Conservation (phyloP, 2,888 invertebrate species). For the Dendrolimus houi region DNA sequence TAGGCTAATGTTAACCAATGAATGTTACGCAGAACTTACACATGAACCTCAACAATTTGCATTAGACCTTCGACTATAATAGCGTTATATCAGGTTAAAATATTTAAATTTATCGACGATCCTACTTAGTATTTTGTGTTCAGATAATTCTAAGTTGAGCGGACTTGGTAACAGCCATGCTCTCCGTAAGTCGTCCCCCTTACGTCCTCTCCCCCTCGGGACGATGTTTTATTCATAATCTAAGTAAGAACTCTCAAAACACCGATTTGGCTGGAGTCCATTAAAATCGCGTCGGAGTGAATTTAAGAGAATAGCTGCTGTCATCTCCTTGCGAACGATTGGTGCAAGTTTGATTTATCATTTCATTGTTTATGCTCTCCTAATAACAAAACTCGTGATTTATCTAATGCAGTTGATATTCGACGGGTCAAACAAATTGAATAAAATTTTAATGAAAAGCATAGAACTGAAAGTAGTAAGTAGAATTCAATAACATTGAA, state of each 20-base stretch:
- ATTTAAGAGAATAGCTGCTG: slow-evolving; percentile 32
- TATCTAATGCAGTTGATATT: too few relatives aligned
- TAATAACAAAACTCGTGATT: too few relatives aligned
- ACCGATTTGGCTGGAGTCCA: slow-evolving; percentile 51
- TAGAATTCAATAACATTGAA: too few relatives aligned
- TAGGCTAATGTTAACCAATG: too few relatives aligned
- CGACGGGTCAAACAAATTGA: too few relatives aligned
- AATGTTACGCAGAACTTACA: too few relatives aligned
- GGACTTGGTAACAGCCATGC: slow-evolving; percentile 3
- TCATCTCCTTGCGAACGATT: slow-evolving; percentile 14
- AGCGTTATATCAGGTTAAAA: not conserved
- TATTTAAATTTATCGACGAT: not conserved
- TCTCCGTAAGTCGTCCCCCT: slow-evolving; percentile 4
- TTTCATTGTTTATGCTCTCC: too few relatives aligned
- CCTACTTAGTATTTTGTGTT: slow-evolving; percentile 25
- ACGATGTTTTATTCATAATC: slow-evolving; percentile 63
- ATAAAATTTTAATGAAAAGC: too few relatives aligned
- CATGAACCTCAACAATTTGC: too few relatives aligned
- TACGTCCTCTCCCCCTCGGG: slow-evolving; percentile 15
- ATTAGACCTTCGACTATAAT: too few relatives aligned
- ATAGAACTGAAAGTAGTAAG: too few relatives aligned
- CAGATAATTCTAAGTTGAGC: slow-evolving; percentile 27
- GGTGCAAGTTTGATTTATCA: not conserved
- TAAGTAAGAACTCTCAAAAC: slow-evolving; percentile 51
- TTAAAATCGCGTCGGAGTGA: slow-evolving; percentile 45